Conservation (phyloP, 2,113 vertebrate genomes). For the Neodontobutis hainanensis region DNA sequence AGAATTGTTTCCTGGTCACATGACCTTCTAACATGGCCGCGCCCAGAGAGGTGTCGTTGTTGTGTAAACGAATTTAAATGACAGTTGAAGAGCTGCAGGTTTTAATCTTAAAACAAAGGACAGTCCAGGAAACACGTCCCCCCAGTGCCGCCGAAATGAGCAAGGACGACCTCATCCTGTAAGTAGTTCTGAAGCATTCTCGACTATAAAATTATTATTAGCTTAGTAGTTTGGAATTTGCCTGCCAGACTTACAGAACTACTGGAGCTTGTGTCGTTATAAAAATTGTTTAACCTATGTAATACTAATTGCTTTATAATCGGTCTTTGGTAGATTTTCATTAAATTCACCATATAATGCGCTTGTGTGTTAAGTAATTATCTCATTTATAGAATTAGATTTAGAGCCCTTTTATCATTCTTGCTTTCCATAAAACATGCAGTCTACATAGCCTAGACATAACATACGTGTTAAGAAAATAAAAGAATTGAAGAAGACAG, state of each 20-base stretch:
- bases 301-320: background rate
- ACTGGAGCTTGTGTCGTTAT: background rate
- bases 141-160: conserved; percentile 62
- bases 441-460: too few relatives aligned
- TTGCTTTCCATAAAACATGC: too few relatives aligned
- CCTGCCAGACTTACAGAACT: too few relatives aligned
- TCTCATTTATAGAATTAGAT: background rate
- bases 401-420: background rate
- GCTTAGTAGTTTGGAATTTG: too few relatives aligned
- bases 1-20: conserved; percentile 50
- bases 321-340: too few relatives aligned
- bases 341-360: background rate
- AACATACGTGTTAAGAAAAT: too few relatives aligned
- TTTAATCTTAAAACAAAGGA: background rate
- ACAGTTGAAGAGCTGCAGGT: conserved; percentile 33
- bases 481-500: too few relatives aligned
- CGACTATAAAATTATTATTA: background rate
- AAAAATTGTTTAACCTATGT: too few relatives aligned
- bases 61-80: conserved; percentile 9
- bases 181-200: conserved; percentile 34
- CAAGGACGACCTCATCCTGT: conserved; percentile 73
- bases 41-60: conserved; percentile 31
- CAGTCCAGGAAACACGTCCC: conserved; percentile 4
- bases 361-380: background rate
- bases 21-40: conserved; percentile 72